Evolutionary conservation across 2,888 invertebrate species (phyloP), one percentile per base, ranked within the genome.

Genomic region (Drosophila nigricruria): DNA sequence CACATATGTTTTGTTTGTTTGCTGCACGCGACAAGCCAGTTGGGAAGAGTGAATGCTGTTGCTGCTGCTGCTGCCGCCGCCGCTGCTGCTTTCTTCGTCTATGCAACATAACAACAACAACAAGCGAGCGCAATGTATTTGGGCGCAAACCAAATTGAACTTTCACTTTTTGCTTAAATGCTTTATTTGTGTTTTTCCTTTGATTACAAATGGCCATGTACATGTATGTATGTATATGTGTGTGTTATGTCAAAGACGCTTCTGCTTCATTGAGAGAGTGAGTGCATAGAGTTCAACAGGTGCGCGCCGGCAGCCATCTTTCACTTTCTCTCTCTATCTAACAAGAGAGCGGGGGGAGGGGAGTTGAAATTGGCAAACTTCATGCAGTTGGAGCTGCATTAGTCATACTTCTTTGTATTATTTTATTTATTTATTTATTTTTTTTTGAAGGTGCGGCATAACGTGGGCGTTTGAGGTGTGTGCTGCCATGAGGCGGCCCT

Each of bases 131-230:
- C 77, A 81, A 81, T 79, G 74, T 81, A 72, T 81, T 81, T 81
- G 79, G 78, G 77, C 63, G 73, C 82, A 81, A 63, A 70, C 73
- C 70, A 82, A 89, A 88, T 82, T 90, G 80, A 90, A 90, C 88
- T 89, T 89, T 89, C 88, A 89, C 88, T 89, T 89, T 88, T 84
- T 69, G 59, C 43, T 70, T 69, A 79, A 70, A 72, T 49, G 70
- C 62, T 82, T 63, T 79, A 67, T 71, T 73, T 73, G 79, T 77
- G 62, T 72, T 73, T 74, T 78, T 23, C 68, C 69, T 70, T 77
- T 85, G 76, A 63, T 66, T 57, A 57, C 70, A 79, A 82, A 79
- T 86, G 73, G 49, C 47, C 47, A 66, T 54, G 42, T 59, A 47
- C 14, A 50, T 54, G 40, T 58, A 1, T 16, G 5, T 40, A 2